Conservation (phyloP, 2,888 invertebrate genomes). For the Glaucopsyche alexis region DNA sequence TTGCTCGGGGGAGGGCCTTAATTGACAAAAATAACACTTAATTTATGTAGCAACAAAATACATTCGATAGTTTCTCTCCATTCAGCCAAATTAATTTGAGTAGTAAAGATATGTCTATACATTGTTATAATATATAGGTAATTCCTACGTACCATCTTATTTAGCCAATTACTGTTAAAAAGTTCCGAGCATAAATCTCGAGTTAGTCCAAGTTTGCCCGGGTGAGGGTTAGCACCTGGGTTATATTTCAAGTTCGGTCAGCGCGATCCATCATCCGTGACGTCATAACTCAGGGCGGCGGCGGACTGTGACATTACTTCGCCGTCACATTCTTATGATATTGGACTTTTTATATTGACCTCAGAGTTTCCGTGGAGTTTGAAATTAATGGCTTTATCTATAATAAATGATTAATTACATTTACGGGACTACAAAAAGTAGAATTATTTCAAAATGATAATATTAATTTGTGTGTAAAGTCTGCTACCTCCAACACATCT, state of each 20-base stretch:
- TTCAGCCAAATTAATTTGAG: no score
- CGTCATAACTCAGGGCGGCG: conserved; percentile 15
- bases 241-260: conserved; percentile 16
- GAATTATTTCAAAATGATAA: no score
- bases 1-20: no score
- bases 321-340: conserved; percentile 8
- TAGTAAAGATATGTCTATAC: no score
- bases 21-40: no score
- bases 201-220: not conserved
- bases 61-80: no score
- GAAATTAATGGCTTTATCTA: not conserved
- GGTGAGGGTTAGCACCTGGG: conserved; percentile 13
- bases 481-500: no score
- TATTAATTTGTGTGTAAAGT: no score
- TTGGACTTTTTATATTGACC: conserved; percentile 1
- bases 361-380: not conserved
- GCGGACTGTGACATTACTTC: conserved; percentile 17
- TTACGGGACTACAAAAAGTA: no score
- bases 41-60: no score
- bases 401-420: not conserved
- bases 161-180: conserved; percentile 6
- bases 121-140: no score
- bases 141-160: not conserved
- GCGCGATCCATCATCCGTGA: conserved; percentile 17
- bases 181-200: conserved; percentile 3